Percentiles rank a stretch among this genome's conserved stretches.
Conservation (phyloP, 2,888 invertebrate genomes). For the Cremastinae sp. region DNA sequence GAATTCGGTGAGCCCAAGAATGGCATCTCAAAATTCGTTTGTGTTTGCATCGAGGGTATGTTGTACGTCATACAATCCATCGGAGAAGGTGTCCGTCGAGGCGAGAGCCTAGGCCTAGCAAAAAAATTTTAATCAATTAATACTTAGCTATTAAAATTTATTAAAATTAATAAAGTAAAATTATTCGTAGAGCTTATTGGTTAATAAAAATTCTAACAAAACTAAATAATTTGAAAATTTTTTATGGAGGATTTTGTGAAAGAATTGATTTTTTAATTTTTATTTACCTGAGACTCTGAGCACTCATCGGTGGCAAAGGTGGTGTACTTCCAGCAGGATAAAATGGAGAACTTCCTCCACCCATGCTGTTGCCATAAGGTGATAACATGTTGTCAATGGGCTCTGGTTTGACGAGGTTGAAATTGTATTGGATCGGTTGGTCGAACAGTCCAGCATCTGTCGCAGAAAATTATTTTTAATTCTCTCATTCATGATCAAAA, state of each 20-base stretch:
- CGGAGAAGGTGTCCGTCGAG: slow-evolving; percentile 71
- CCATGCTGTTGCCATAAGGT: slow-evolving; percentile 60
- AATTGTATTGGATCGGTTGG: slow-evolving; percentile 67
- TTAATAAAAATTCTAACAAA: too few relatives aligned
- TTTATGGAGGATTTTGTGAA: too few relatives aligned
- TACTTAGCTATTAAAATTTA: neutral
- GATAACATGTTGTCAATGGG: slow-evolving; percentile 67
- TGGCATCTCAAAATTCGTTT: slow-evolving; percentile 56
- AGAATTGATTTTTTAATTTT: neutral
- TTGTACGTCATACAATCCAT: slow-evolving; percentile 69
- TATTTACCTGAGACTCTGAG: slow-evolving; percentile 67
- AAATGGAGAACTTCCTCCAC: slow-evolving; percentile 63
- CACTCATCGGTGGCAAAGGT: slow-evolving; percentile 59
- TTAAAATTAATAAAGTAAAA: neutral
- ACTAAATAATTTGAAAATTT: too few relatives aligned
- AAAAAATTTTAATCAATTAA: slow-evolving; percentile 38
- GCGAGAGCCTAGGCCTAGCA: slow-evolving; percentile 69
- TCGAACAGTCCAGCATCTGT: slow-evolving; percentile 65
- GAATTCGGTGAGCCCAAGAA: slow-evolving; percentile 36
- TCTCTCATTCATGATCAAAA: neutral
- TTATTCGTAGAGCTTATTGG: too few relatives aligned
- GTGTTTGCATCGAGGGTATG: slow-evolving; percentile 59
- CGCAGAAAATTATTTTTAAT: slow-evolving; percentile 52
- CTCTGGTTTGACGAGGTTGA: slow-evolving; percentile 72
- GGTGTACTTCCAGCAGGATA: slow-evolving; percentile 64